Conservation (phyloP, 92 coral and sea anemone species). For the Hydrozoanthus gracilis region DNA sequence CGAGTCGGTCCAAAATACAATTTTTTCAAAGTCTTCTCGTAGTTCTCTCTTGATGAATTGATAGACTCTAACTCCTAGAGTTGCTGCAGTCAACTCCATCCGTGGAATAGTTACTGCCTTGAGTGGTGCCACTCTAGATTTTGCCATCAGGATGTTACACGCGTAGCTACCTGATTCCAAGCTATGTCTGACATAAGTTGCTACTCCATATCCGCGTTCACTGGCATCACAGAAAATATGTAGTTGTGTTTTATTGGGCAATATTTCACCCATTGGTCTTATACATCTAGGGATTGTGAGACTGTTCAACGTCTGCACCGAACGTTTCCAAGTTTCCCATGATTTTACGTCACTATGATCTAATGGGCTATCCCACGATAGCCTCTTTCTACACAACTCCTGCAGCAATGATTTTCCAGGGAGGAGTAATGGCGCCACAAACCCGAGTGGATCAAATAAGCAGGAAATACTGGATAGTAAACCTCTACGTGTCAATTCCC, state of each 20-base stretch:
- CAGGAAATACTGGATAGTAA: neutral
- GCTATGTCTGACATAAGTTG: neutral
- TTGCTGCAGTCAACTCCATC: constrained; percentile 24
- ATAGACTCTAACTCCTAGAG: constrained; percentile 22
- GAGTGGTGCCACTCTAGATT: too few relatives aligned
- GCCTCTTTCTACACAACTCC: neutral
- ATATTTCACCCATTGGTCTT: neutral
- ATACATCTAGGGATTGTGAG: neutral
- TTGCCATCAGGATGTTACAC: neutral
- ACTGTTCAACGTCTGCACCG: constrained; percentile 2
- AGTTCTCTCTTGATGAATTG: constrained; percentile 13
- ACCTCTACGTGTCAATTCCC: neutral
- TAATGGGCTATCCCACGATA: constrained; percentile 5
- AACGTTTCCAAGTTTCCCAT: neutral
- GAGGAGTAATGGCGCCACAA: too few relatives aligned
- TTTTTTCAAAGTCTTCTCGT: neutral
- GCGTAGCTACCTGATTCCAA: neutral
- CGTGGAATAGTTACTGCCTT: constrained; percentile 35
- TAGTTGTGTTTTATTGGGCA: constrained; percentile 11
- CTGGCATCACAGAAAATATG: constrained; percentile 1
- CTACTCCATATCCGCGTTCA: constrained; percentile 7
- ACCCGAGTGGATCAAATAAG: constrained; percentile 1
- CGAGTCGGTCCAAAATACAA: constrained; percentile 15
- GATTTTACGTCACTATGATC: too few relatives aligned
- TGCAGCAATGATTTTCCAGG: too few relatives aligned